phyloP scores from a whole-genome alignment of 2,113 vertebrate species.

The Semicossyphus pulcher region DNA sequence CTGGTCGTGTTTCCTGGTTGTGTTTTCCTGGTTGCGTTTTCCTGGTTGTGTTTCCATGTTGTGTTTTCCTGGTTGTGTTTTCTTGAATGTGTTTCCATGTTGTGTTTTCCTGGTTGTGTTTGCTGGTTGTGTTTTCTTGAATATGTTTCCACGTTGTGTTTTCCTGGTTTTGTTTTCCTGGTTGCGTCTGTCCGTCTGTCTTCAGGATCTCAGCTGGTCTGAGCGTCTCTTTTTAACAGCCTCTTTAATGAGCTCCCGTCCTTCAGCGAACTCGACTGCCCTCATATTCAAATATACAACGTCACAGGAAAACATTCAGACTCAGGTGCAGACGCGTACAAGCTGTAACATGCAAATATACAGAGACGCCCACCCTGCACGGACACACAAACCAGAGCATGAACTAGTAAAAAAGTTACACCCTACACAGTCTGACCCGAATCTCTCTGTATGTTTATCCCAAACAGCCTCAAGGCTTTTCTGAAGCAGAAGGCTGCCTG shows the following conservation, averaged over 20 bases:
- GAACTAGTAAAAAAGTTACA: conserved; percentile 17
- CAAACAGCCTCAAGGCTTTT: neutral
- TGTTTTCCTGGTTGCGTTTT: too few relatives aligned
- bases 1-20: too few relatives aligned
- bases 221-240: conserved; percentile 56
- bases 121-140: neutral
- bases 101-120: conserved; percentile 18
- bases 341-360: conserved; percentile 63
- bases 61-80: too few relatives aligned
- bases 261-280: conserved; percentile 52
- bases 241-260: conserved; percentile 74
- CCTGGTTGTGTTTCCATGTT: too few relatives aligned
- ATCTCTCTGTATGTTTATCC: neutral
- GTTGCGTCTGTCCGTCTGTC: neutral
- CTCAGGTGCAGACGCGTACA: conserved; percentile 29
- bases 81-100: too few relatives aligned
- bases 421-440: neutral
- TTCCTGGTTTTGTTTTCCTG: neutral
- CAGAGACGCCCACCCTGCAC: conserved; percentile 40
- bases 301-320: conserved; percentile 61
- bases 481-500: neutral
- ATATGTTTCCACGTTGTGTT: conserved; percentile 6
- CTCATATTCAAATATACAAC: conserved; percentile 64
- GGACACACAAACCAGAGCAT: conserved; percentile 22
- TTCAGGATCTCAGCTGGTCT: conserved; percentile 57